Percentiles rank a stretch among this genome's conserved stretches.
phyloP scores from a whole-genome alignment of 2,888 invertebrate genomes.

The Drosophila prolongata region DNA sequence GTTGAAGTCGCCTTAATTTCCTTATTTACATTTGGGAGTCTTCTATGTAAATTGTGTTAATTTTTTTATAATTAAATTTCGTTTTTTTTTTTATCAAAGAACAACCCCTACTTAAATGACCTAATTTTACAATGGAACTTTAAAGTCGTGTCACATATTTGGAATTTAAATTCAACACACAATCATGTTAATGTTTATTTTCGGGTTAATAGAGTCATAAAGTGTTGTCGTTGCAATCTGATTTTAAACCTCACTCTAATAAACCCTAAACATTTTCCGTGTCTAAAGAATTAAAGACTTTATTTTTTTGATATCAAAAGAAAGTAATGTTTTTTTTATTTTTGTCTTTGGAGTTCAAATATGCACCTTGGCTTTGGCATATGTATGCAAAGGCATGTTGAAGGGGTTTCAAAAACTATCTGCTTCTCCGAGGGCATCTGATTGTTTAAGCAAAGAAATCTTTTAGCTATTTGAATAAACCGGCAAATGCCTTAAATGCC shows the following conservation, averaged over 20 bases:
- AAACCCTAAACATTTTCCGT: too few relatives aligned
- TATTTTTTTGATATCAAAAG: too few relatives aligned
- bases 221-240: background rate
- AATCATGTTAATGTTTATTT: background rate
- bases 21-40: constrained; percentile 10
- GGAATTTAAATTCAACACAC: background rate
- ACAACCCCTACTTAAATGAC: background rate
- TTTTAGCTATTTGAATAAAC: constrained; percentile 15
- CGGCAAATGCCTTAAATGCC: constrained; percentile 61
- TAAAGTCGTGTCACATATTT: too few relatives aligned
- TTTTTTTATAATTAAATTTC: background rate
- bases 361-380: too few relatives aligned
- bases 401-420: background rate
- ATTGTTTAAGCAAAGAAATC: constrained; percentile 4
- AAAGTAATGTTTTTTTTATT: too few relatives aligned
- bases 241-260: too few relatives aligned
- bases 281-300: too few relatives aligned
- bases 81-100: background rate
- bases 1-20: constrained; percentile 4
- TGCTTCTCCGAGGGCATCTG: constrained; percentile 10
- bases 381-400: too few relatives aligned
- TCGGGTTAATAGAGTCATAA: constrained; percentile 4
- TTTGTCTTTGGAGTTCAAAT: too few relatives aligned
- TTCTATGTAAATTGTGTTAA: background rate
- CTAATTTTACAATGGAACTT: background rate